Percentiles rank a stretch among this genome's conserved stretches.
Conservation (phyloP, 2,797 vertebrate species). For the Falco novaeseelandiae region DNA sequence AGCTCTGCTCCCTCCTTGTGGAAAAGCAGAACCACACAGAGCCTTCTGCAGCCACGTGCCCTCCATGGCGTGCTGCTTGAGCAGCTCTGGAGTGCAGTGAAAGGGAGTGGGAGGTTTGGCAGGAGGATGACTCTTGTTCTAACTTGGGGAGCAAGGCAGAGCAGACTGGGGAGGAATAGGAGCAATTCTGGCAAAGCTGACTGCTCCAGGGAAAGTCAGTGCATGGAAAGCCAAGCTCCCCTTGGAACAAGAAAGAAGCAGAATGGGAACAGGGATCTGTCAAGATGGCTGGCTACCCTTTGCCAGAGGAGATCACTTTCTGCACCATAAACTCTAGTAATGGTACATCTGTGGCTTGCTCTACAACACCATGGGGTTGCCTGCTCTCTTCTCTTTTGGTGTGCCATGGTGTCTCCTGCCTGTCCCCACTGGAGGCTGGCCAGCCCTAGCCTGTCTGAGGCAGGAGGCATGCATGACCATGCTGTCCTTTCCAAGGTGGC, state of each 20-base stretch:
- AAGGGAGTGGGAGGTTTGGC: neutral
- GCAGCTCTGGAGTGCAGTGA: neutral
- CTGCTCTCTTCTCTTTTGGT: neutral
- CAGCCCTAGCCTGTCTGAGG: neutral
- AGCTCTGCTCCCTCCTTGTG: neutral
- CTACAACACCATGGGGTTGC: neutral
- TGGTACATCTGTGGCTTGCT: neutral
- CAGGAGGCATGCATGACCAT: neutral
- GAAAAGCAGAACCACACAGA: neutral
- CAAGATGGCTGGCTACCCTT: neutral
- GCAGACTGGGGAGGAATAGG: neutral
- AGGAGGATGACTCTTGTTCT: neutral
- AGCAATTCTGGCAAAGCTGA: neutral
- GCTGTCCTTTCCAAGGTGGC: neutral
- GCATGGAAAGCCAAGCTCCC: neutral
- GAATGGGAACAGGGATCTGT: neutral
- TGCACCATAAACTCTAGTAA: neutral
- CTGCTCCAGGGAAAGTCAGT: neutral
- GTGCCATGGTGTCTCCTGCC: neutral
- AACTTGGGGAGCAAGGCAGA: neutral
- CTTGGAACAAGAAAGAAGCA: neutral
- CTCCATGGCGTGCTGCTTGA: neutral
- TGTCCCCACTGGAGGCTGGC: neutral
- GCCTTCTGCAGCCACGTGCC: neutral
- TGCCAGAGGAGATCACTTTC: neutral